Base-by-base conservation (phyloP, 1,140 invertebrate species). In the Formica exsecta region DNA sequence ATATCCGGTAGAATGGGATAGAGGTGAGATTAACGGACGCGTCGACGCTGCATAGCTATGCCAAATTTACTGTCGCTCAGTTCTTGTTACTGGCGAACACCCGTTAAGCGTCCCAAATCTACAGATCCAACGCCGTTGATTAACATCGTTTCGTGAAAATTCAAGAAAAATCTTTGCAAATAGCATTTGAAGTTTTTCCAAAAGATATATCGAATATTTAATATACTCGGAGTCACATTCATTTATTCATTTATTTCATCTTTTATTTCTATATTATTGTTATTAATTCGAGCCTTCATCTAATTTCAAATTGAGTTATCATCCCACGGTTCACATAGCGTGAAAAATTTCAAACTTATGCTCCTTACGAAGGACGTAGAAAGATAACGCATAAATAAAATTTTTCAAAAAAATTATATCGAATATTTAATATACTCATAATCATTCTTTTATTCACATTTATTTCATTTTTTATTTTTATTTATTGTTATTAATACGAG, bases 31-130 rank as follows among this genome's bases (percentile, higher is more conserved):
- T 83, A 83, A 83, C 68, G 79, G 68, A 41, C 54, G 57, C 57
- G 68, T 74, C 79, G 79, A 66, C 68, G 51, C 66, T 73, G 61
- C 51, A 73, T 79, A 66, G 79, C 66, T 48, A 73, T 70, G 68
- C 79, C 79, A 61, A 74, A 83, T 83, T 83, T 83, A 74, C 79
- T 74, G 79, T 74, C 79, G 79, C 79, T 83, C 79, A 73, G 54
- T 83, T 83, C 68, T 83, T 73, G 79, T 83, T 81, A 73, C 38
- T 25, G 22, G 54, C 48, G 38, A 59, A 81, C 51, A 81, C 51
- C 77, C 77, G 77, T 81, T 81, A 81, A 81, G 65, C 79, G 61
- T 38, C 25, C 36, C 8, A 59, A 77, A 66, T 29, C 62, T 80
- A 32, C 16, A 8, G 36, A 19, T 51, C 4, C 16, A 51, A 51